phyloP scores from a whole-genome alignment of 2,888 invertebrate genomes.

The Phortica okadai region DNA sequence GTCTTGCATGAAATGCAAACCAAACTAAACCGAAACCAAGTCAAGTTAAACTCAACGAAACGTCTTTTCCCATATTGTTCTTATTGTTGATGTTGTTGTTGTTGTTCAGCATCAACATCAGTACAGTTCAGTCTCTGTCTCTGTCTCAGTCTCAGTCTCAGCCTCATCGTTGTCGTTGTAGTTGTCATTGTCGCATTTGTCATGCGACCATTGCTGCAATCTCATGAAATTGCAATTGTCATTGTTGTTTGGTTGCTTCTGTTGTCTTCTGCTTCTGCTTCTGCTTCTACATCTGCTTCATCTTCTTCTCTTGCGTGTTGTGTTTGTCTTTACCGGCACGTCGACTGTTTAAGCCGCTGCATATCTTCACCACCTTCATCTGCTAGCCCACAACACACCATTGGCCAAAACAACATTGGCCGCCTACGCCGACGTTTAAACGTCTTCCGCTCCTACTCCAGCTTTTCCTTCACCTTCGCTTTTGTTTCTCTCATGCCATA shows the following conservation, averaged over 20 bases:
- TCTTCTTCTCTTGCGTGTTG: neutral
- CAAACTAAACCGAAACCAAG: neutral
- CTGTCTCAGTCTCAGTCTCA: neutral
- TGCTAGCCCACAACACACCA: too few relatives aligned
- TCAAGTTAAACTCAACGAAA: slow-evolving; percentile 16
- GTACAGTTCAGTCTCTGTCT: neutral
- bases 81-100: neutral
- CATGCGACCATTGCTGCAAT: slow-evolving; percentile 46
- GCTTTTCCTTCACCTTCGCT: neutral
- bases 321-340: neutral
- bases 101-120: neutral
- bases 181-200: neutral
- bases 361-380: neutral
- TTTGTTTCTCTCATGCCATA: slow-evolving; percentile 38
- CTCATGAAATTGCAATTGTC: slow-evolving; percentile 57
- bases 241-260: slow-evolving; percentile 46
- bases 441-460: neutral
- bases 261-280: slow-evolving; percentile 8
- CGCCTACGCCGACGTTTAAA: neutral
- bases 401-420: neutral
- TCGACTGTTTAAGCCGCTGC: neutral
- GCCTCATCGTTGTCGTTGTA: neutral
- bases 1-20: neutral
- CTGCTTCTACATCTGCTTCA: neutral
- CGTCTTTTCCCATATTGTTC: neutral